Evolutionary conservation across 2,113 vertebrate species (phyloP).

Genomic region (Cyphomyrus plagiostoma): DNA sequence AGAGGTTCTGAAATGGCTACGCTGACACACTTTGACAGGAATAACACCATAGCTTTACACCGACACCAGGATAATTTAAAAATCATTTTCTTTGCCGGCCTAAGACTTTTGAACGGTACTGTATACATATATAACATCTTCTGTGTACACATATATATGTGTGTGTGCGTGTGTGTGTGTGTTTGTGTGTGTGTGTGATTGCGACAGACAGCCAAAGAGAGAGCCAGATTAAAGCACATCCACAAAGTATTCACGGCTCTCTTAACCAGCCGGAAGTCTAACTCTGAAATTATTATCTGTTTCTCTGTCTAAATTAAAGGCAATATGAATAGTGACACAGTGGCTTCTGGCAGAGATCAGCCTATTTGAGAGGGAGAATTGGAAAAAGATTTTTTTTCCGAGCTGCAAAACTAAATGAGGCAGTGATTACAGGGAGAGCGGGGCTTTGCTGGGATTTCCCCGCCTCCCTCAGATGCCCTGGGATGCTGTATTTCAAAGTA

Average conservation of each 20-base stretch:
- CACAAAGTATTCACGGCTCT: background rate
- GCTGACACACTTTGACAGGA: too few species aligned
- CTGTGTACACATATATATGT: background rate
- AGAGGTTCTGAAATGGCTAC: too few species aligned
- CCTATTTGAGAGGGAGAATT: constrained; percentile 34
- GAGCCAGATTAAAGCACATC: background rate
- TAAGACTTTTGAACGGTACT: too few species aligned
- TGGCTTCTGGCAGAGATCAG: constrained; percentile 52
- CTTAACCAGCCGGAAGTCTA: background rate
- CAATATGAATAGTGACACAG: constrained; percentile 58
- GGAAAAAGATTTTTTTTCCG: constrained; percentile 53
- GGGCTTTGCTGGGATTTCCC: constrained; percentile 34
- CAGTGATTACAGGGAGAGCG: constrained; percentile 63
- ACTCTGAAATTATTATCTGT: constrained; percentile 39
- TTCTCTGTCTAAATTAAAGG: constrained; percentile 57
- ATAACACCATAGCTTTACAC: too few species aligned
- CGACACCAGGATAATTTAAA: too few species aligned
- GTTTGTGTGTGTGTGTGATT: background rate
- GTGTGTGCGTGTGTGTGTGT: background rate
- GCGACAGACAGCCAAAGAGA: background rate
- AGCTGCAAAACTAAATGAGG: constrained; percentile 55
- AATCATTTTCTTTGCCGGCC: too few species aligned
- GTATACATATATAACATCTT: too few species aligned
- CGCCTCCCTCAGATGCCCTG: constrained; percentile 49
- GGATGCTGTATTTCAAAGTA: constrained; percentile 49